Evolutionary conservation across 2,888 invertebrate genomes (phyloP).

Genomic region (Ornithoptera priamus): DNA sequence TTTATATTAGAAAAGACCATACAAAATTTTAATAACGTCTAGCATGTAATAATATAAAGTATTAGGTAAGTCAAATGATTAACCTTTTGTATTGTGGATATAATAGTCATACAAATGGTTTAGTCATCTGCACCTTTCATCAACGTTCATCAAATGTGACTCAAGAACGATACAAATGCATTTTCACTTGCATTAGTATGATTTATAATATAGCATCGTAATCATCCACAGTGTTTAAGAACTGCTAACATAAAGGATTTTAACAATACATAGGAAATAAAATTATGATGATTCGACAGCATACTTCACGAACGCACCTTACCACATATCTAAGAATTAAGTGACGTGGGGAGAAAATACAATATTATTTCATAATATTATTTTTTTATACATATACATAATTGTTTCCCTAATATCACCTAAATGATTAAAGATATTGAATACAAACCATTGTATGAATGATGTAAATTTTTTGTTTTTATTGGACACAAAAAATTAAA

Average conservation of each 20-base stretch:
- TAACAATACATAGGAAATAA: constrained; percentile 20
- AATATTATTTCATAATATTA: neutral
- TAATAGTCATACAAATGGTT: neutral
- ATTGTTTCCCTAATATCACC: neutral
- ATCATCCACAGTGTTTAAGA: constrained; percentile 3
- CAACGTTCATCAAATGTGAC: constrained; percentile 4
- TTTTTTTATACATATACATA: neutral
- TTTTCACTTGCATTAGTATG: constrained; percentile 3
- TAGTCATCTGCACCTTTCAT: constrained; percentile 4
- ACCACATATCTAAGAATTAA: constrained; percentile 16
- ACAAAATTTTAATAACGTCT: too few relatives aligned
- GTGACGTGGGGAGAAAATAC: constrained; percentile 4
- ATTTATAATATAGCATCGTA: constrained; percentile 10
- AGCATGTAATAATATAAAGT: too few relatives aligned
- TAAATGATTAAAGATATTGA: too few relatives aligned
- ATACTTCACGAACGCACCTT: constrained; percentile 23
- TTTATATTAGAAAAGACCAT: too few relatives aligned
- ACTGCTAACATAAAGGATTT: constrained; percentile 26
- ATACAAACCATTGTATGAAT: too few relatives aligned
- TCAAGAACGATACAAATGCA: constrained; percentile 16
- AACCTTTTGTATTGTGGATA: neutral
- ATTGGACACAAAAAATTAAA: too few relatives aligned
- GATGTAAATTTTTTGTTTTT: too few relatives aligned
- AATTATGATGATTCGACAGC: constrained; percentile 24
- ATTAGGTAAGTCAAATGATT: too few relatives aligned